Evolutionary conservation across 2,113 vertebrate species (phyloP).

Genomic region (Peromyscus polionotus): DNA sequence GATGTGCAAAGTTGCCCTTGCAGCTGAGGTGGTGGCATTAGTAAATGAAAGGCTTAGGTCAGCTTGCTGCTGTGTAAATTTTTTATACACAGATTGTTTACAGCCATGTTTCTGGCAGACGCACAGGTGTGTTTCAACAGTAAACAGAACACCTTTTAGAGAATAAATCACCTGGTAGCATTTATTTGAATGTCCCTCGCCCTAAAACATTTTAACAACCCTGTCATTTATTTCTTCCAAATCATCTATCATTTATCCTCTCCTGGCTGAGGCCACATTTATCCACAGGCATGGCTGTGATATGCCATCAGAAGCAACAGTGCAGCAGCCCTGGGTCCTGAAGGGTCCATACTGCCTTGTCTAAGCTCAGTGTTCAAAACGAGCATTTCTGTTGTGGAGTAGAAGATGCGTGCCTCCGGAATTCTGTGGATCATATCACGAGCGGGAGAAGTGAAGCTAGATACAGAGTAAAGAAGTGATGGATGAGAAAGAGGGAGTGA

Average conservation of each 20-base stretch:
- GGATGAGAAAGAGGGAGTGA: not conserved
- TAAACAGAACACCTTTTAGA: slow-evolving; percentile 71
- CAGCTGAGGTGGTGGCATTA: slow-evolving; percentile 43
- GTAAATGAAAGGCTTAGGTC: slow-evolving; percentile 71
- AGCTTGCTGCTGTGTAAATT: slow-evolving; percentile 67
- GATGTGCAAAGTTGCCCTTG: slow-evolving; percentile 28
- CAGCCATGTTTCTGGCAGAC: slow-evolving; percentile 68
- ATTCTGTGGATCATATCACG: not conserved
- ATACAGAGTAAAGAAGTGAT: not conserved
- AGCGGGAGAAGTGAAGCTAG: not conserved
- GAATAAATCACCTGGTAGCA: slow-evolving; percentile 81
- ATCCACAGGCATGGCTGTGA: slow-evolving; percentile 51
- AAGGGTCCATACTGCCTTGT: slow-evolving; percentile 19
- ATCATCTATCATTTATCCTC: slow-evolving; percentile 79
- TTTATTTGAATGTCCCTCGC: slow-evolving; percentile 83
- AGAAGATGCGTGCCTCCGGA: slow-evolving; percentile 35
- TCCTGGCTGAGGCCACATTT: slow-evolving; percentile 70
- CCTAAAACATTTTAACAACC: slow-evolving; percentile 83
- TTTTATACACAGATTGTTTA: slow-evolving; percentile 81
- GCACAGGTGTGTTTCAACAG: slow-evolving; percentile 73
- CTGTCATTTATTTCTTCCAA: slow-evolving; percentile 79
- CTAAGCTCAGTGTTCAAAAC: slow-evolving; percentile 47
- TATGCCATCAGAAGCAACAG: not conserved
- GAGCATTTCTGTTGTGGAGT: slow-evolving; percentile 22
- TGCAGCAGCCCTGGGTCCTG: not conserved